Evolutionary conservation across 2,888 invertebrate species (phyloP).

Genomic region (Protophormia terraenovae): DNA sequence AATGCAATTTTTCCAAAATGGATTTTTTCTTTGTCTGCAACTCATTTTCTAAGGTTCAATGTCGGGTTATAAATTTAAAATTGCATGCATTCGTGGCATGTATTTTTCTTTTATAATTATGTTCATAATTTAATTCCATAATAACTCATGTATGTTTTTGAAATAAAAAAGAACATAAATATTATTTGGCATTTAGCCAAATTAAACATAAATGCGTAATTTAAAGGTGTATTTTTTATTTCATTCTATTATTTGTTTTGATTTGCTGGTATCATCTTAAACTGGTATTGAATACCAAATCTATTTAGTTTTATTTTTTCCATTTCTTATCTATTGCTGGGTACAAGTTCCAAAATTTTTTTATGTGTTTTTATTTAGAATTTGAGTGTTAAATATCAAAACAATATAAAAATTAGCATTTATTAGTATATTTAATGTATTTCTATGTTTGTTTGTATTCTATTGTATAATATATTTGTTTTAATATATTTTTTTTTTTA

Average conservation of each 20-base stretch:
- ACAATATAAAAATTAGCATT: conserved; percentile 12
- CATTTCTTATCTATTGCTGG: background rate
- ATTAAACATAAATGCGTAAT: conserved; percentile 4
- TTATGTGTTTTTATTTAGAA: background rate
- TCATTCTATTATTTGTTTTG: background rate
- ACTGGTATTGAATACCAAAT: background rate
- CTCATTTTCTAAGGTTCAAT: background rate
- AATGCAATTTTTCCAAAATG: background rate
- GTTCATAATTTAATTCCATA: background rate
- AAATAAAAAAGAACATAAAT: background rate
- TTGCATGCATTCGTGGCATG: background rate
- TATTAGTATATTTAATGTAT: background rate
- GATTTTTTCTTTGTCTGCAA: background rate
- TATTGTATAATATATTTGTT: background rate
- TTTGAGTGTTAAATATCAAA: background rate
- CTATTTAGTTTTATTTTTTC: background rate
- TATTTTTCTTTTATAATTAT: background rate
- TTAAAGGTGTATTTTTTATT: background rate
- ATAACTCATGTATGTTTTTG: background rate
- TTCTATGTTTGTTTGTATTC: background rate
- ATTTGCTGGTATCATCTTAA: background rate
- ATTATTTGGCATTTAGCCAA: background rate
- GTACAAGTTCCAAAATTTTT: conserved; percentile 14
- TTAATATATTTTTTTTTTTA: background rate
- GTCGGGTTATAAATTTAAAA: background rate